These are phyloP conservation scores for Mystacornis crossleyi DNA, from an alignment of 2,113 vertebrate species.

Conservation along the genomic window DNA sequence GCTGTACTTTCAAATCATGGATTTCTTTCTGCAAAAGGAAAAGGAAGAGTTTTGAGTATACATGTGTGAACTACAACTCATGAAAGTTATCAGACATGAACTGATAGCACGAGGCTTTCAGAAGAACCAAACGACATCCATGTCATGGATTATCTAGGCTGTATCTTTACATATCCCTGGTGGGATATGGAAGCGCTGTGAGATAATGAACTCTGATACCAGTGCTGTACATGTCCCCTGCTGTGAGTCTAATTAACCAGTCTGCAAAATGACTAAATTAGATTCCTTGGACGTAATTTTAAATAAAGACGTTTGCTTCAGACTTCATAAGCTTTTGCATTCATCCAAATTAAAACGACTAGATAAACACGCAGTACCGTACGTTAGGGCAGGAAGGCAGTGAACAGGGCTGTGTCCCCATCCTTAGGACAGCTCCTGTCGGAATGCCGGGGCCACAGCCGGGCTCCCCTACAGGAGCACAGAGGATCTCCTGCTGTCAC, in stretches of 20 bases:
- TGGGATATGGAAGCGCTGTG: not conserved
- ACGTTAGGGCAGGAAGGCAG: not conserved
- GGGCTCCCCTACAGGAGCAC: not conserved
- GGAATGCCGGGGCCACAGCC: not conserved
- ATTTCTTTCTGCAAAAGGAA: conserved; percentile 76
- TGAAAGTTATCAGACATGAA: not conserved
- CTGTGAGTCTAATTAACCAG: not conserved
- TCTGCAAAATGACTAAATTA: not conserved
- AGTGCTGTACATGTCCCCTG: not conserved
- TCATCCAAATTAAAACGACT: not conserved
- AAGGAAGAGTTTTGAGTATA: not conserved
- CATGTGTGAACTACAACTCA: not conserved
- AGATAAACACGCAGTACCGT: not conserved
- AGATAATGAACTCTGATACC: not conserved
- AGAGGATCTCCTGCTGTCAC: not conserved
- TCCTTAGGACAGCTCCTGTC: not conserved
- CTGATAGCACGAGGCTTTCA: not conserved
- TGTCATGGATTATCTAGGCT: not conserved
- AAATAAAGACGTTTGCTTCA: not conserved
- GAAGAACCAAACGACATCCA: not conserved
- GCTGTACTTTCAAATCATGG: conserved; percentile 73
- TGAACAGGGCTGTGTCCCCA: not conserved
- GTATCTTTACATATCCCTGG: not conserved
- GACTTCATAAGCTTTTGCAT: not conserved
- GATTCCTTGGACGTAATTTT: not conserved